Evolutionary conservation across 2,113 vertebrate genomes (phyloP), one percentile per base, ranked within the genome.

Genomic region (Microcebus tavaratra): DNA sequence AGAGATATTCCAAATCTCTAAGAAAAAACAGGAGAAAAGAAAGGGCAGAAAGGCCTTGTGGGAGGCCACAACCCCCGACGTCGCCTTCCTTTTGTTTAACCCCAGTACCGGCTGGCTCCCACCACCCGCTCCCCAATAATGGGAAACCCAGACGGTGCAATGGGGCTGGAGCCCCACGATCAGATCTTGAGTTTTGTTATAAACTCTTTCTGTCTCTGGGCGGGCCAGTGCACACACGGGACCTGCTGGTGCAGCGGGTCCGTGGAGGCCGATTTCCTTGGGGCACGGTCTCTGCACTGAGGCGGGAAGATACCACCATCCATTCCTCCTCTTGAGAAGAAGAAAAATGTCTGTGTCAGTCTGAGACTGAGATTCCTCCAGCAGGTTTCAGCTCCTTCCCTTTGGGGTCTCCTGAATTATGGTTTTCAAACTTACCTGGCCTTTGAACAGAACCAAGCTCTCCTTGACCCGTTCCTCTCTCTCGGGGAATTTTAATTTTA

Each of bases 71-170:
- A 13, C 6, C 27, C 45, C 57, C 42, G 8, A 4, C 0, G n/a
- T 20, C 27, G 53, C 63, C 23, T 76, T 57, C 45, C 13, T 21
- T 45, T 50, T 20, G 39, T 67, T 65, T 92, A 63, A 36, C 20
- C 50, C 73, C 48, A 21, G 78, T 15, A 42, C 15, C 0, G 17
- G 63, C 3, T 6, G 21, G 36, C 50, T 13, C 21, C 53, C 42
- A 0, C 53, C 42, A 0, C 3, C 1, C 0, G 7, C 21, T 48
- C 27, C 59, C 57, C 13, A 1, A 39, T 72, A 63, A 65, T 39
- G 34, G 50, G 0, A n/a, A 70, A 39, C 8, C 7, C 36, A 75
- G 91, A 7, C 0, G 0, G 7, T 13, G 45, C 79, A 67, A 50
- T 76, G 91, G 25, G 36, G 31, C 68, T 68, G 9, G 8, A 23